These are phyloP conservation scores for Antheraea assamensis DNA, from an alignment of 2,888 invertebrate genomes.

Conservation along the genomic window DNA sequence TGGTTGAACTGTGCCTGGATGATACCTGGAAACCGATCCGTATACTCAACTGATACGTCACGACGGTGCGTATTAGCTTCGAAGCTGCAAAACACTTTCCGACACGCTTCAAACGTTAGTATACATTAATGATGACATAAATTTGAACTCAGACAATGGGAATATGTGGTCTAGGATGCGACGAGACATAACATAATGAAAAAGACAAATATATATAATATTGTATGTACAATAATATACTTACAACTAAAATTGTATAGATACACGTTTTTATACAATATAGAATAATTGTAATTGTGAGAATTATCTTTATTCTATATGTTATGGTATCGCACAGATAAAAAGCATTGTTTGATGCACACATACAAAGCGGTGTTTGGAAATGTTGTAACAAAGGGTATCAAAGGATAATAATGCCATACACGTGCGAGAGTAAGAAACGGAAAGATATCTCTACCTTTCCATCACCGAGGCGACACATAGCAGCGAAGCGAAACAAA, in stretches of 20 bases:
- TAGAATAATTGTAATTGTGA: not conserved
- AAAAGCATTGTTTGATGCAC: constrained; percentile 32
- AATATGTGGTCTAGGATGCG: constrained; percentile 67
- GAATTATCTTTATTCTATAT: not conserved
- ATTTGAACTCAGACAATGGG: constrained; percentile 53
- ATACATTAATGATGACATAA: constrained; percentile 16
- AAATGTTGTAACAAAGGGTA: constrained; percentile 31
- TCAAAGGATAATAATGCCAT: constrained; percentile 12
- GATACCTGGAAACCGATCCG: constrained; percentile 55
- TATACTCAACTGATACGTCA: not conserved
- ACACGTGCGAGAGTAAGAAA: constrained; percentile 2
- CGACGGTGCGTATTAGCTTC: not conserved
- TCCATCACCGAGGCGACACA: constrained; percentile 30
- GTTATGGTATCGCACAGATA: constrained; percentile 8
- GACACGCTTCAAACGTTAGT: not conserved
- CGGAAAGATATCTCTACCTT: constrained; percentile 14
- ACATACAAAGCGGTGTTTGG: constrained; percentile 47
- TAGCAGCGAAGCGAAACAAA: constrained; percentile 41
- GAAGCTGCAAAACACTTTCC: not conserved
- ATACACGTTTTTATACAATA: not conserved
- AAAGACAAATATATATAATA: not conserved
- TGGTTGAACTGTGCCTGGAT: constrained; percentile 77
- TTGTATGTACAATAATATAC: not conserved
- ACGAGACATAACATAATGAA: constrained; percentile 7
- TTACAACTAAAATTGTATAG: not conserved